Conservation (phyloP, 2,888 invertebrate species). For the Melieria crassipennis region DNA sequence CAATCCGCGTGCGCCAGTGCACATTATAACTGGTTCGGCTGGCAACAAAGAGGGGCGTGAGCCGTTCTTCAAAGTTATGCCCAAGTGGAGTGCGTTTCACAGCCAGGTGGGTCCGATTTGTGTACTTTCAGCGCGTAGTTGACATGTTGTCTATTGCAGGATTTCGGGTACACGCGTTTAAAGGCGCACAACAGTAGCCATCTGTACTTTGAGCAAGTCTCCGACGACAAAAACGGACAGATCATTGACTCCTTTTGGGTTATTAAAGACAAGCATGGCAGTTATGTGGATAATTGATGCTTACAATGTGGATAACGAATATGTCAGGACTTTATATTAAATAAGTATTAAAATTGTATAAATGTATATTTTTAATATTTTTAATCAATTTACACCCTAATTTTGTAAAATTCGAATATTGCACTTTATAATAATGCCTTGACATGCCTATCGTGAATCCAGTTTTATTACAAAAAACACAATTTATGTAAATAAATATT, state of each 20-base stretch:
- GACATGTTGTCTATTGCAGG: conserved; percentile 59
- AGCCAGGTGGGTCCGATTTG: conserved; percentile 66
- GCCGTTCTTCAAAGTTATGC: conserved; percentile 70
- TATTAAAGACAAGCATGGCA: conserved; percentile 69
- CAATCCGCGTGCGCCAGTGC: conserved; percentile 84
- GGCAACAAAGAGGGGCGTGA: conserved; percentile 90
- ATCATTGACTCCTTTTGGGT: conserved; percentile 77
- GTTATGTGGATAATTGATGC: not conserved
- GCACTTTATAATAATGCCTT: no score
- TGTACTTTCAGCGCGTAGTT: not conserved
- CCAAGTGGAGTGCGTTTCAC: conserved; percentile 85
- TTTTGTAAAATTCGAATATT: no score
- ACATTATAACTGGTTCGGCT: conserved; percentile 89
- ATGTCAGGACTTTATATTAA: no score
- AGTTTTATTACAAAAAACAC: no score
- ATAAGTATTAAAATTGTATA: no score
- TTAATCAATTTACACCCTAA: no score
- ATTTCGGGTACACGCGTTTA: conserved; percentile 93
- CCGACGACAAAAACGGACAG: conserved; percentile 75
- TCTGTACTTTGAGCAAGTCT: conserved; percentile 88
- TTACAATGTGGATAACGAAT: not conserved
- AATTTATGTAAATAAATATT: no score
- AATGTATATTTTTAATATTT: no score
- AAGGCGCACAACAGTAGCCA: conserved; percentile 83
- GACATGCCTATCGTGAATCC: no score